phyloP scores from a whole-genome alignment of 1,140 invertebrate genomes.

The Dendroctonus valens region DNA sequence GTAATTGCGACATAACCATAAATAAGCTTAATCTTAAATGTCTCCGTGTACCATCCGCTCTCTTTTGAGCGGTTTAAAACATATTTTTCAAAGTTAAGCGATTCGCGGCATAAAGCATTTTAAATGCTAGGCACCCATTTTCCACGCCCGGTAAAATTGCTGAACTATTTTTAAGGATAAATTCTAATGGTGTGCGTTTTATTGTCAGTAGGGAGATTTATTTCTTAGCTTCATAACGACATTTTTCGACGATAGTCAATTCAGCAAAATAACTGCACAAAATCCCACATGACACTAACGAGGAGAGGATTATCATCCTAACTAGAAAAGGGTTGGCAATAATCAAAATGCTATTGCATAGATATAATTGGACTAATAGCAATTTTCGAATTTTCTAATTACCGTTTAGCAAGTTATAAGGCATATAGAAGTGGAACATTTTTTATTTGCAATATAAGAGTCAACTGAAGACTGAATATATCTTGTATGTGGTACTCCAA shows the following conservation, averaged over 20 bases:
- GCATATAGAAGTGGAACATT: too few species aligned
- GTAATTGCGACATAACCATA: slow-evolving; percentile 33
- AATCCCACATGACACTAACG: too few species aligned
- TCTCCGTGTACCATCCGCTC: slow-evolving; percentile 22
- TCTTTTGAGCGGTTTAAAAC: slow-evolving; percentile 22
- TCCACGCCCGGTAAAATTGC: slow-evolving; percentile 15
- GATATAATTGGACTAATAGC: too few species aligned
- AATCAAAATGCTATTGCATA: too few species aligned
- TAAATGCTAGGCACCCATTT: slow-evolving; percentile 19
- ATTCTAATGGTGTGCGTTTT: slow-evolving; percentile 22
- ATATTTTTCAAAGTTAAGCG: slow-evolving; percentile 31
- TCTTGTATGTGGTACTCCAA: too few species aligned
- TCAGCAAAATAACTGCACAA: background rate
- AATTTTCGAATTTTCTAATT: too few species aligned
- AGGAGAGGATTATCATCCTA: too few species aligned
- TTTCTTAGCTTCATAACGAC: background rate
- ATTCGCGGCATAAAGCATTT: slow-evolving; percentile 27
- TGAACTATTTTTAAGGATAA: slow-evolving; percentile 24
- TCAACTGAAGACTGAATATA: too few species aligned
- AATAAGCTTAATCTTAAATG: slow-evolving; percentile 29
- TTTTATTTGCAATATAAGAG: too few species aligned
- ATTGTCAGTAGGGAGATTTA: slow-evolving; percentile 17
- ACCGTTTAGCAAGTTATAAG: too few species aligned
- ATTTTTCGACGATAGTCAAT: background rate
- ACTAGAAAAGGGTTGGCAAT: too few species aligned